Percentiles rank a stretch among this genome's conserved stretches.
phyloP scores from a whole-genome alignment of 2,888 invertebrate species.

The Carpatolechia fugitivella region DNA sequence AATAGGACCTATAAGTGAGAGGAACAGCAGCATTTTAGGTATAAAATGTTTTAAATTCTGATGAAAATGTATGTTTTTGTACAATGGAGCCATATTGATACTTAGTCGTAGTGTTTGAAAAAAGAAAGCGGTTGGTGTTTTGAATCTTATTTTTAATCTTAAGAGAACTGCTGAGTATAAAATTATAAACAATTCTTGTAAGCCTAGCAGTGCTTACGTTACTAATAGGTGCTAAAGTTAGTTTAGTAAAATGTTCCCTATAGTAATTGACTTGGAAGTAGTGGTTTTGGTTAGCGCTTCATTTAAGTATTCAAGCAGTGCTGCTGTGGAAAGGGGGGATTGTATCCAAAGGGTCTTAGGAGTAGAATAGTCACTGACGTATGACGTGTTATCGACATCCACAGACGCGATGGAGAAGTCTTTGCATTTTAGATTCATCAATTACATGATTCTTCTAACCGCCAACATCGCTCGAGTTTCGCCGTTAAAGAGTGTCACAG shows the following conservation, averaged over 20 bases:
- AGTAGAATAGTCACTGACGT: not conserved
- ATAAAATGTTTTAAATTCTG: not conserved
- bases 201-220: constrained; percentile 72
- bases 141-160: constrained; percentile 66
- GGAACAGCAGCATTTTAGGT: constrained; percentile 9
- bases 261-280: constrained; percentile 91
- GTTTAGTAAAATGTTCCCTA: constrained; percentile 87
- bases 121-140: constrained; percentile 19
- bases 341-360: not conserved
- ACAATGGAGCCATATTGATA: constrained; percentile 22
- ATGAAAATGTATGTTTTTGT: constrained; percentile 2
- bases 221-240: constrained; percentile 74
- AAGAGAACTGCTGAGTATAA: constrained; percentile 73
- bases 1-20: not conserved
- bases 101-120: constrained; percentile 20
- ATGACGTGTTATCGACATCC: not conserved
- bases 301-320: constrained; percentile 41
- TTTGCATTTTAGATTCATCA: too few species aligned
- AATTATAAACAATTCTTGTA: constrained; percentile 74
- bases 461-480: not conserved
- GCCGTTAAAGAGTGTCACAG: constrained; percentile 16
- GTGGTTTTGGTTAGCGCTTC: constrained; percentile 70
- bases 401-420: too few species aligned
- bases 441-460: too few species aligned
- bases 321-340: constrained; percentile 29